phyloP scores from a whole-genome alignment of 2,797 vertebrate species.

The Alosa sapidissima region DNA sequence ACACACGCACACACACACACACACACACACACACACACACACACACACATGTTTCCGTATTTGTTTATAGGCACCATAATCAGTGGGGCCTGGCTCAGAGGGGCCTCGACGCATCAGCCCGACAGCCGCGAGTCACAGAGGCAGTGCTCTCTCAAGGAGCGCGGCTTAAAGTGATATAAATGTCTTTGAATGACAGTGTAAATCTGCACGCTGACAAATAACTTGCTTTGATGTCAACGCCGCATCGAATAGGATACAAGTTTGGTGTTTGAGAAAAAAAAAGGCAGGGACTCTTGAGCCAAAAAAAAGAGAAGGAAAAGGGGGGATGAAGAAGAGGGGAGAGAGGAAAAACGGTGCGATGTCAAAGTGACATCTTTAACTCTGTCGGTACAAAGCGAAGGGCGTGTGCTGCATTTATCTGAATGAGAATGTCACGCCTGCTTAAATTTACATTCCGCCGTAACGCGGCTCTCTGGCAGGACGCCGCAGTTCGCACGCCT shows the following conservation, averaged over 20 bases:
- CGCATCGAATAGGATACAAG: constrained; percentile 70
- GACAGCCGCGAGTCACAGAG: not conserved
- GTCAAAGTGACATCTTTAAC: constrained; percentile 69
- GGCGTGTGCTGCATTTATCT: constrained; percentile 62
- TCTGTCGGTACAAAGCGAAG: constrained; percentile 56
- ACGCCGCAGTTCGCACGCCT: not conserved
- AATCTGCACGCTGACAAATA: constrained; percentile 78
- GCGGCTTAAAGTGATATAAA: constrained; percentile 76
- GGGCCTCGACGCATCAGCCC: not conserved
- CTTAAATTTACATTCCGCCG: constrained; percentile 70
- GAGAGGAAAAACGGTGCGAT: constrained; percentile 52
- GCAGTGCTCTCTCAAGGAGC: constrained; percentile 7
- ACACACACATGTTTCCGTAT: constrained; percentile 52
- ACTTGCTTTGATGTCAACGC: constrained; percentile 72
- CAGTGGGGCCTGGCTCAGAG: constrained; percentile 52
- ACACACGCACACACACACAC: constrained; percentile 8
- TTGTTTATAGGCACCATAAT: constrained; percentile 61
- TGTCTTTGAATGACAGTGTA: constrained; percentile 75
- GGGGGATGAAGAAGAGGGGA: not conserved
- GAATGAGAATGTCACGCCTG: constrained; percentile 70
- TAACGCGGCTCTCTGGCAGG: constrained; percentile 56
- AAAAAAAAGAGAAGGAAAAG: constrained; percentile 14
- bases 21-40: constrained; percentile 16
- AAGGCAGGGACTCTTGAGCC: constrained; percentile 49
- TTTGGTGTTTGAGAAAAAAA: constrained; percentile 62